Conservation (phyloP, 2,888 invertebrate genomes). For the Mythimna vitellina region DNA sequence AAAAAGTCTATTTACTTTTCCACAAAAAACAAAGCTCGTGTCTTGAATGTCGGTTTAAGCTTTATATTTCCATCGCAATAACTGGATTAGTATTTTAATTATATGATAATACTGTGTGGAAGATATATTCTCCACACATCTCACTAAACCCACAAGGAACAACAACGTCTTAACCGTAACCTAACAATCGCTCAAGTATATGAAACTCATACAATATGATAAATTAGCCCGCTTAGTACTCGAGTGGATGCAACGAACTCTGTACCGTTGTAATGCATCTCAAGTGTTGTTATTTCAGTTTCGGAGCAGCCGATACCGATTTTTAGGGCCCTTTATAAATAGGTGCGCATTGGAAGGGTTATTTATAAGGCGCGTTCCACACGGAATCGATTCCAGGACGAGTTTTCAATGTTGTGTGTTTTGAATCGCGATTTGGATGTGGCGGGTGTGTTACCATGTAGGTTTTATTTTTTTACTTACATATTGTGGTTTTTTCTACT, state of each 20-base stretch:
- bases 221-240: slow-evolving; percentile 41
- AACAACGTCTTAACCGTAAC: slow-evolving; percentile 26
- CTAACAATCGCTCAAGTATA: slow-evolving; percentile 32
- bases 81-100: neutral
- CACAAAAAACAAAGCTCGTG: neutral
- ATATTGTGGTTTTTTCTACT: neutral
- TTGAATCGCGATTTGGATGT: slow-evolving; percentile 6
- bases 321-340: slow-evolving; percentile 59
- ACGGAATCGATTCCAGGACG: slow-evolving; percentile 21
- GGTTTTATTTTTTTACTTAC: neutral
- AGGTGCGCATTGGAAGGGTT: slow-evolving; percentile 60
- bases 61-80: neutral
- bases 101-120: neutral
- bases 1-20: neutral
- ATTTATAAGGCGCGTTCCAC: slow-evolving; percentile 48
- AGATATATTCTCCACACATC: neutral
- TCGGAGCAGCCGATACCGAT: slow-evolving; percentile 40
- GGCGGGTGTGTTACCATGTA: neutral
- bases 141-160: neutral
- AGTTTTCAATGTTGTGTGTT: slow-evolving; percentile 19
- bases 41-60: neutral
- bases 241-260: slow-evolving; percentile 65
- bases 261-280: slow-evolving; percentile 60
- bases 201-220: slow-evolving; percentile 45
- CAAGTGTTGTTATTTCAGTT: slow-evolving; percentile 62